Evolutionary conservation across 2,113 vertebrate genomes (phyloP).

Genomic region (Antennarius striatus): DNA sequence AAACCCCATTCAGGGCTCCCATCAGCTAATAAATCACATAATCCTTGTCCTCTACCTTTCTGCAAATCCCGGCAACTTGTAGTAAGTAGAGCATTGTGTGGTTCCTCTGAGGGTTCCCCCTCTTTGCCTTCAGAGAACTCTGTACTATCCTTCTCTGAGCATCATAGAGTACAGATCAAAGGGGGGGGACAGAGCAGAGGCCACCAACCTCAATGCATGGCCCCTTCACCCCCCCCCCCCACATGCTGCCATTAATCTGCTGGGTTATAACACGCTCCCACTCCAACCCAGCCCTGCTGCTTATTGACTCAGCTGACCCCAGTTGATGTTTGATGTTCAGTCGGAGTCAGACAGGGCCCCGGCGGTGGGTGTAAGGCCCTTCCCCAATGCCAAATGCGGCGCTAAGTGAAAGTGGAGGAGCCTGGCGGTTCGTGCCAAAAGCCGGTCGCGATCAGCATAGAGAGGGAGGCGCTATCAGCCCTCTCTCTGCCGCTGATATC

Average conservation of each 20-base stretch:
- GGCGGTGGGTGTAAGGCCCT: conserved; percentile 30
- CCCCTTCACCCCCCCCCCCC: conserved; percentile 74
- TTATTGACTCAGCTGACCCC: conserved; percentile 77
- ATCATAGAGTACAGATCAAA: conserved; percentile 66
- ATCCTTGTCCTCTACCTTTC: conserved; percentile 64
- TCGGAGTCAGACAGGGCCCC: conserved; percentile 41
- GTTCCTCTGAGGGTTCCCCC: conserved; percentile 46
- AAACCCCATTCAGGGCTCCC: conserved; percentile 58
- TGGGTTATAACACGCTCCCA: conserved; percentile 39
- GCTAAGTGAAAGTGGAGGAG: conserved; percentile 56
- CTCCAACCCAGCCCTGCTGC: conserved; percentile 38
- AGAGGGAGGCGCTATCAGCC: conserved; percentile 72
- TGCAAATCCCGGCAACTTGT: conserved; percentile 27
- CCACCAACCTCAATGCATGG: conserved; percentile 54
- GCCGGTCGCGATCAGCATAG: conserved; percentile 55
- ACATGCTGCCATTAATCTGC: conserved; percentile 71
- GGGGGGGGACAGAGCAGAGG: conserved; percentile 37
- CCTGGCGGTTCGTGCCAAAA: conserved; percentile 66
- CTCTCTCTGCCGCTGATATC: conserved; percentile 43
- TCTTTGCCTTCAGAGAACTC: conserved; percentile 49
- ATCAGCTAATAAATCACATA: conserved; percentile 74
- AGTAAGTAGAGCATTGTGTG: conserved; percentile 68
- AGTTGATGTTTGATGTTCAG: conserved; percentile 69
- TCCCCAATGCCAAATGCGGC: conserved; percentile 40
- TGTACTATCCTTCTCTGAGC: conserved; percentile 43